phyloP scores from a whole-genome alignment of 2,113 vertebrate species.

The Sceloporus tristichus region DNA sequence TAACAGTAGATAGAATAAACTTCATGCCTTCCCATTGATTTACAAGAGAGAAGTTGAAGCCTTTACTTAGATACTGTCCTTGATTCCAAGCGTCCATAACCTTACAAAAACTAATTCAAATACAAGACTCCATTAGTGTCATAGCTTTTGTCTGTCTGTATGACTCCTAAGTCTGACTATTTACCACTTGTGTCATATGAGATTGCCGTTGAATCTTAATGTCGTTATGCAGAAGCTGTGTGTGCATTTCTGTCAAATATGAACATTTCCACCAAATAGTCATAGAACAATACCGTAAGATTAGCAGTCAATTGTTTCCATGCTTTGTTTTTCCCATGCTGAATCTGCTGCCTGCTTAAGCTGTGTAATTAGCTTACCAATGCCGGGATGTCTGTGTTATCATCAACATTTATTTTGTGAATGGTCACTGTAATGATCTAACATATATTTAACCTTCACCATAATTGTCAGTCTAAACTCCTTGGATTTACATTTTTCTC shows the following conservation, averaged over 20 bases:
- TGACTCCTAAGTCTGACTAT: not conserved
- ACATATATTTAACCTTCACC: not conserved
- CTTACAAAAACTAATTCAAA: not conserved
- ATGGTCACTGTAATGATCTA: not conserved
- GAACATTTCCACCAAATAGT: not conserved
- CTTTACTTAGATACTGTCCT: not conserved
- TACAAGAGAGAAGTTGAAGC: not conserved
- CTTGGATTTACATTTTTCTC: slow-evolving; percentile 1
- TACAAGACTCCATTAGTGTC: not conserved
- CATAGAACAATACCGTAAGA: not conserved
- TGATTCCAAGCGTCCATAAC: not conserved
- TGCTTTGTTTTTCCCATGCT: not conserved
- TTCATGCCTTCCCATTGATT: not conserved
- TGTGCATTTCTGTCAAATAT: not conserved
- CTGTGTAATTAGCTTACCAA: not conserved
- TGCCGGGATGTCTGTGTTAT: not conserved
- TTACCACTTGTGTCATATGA: not conserved
- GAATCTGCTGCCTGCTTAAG: not conserved
- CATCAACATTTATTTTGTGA: not conserved
- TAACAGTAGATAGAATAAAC: not conserved
- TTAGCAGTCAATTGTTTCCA: not conserved
- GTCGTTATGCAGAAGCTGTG: not conserved
- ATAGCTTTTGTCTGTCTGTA: not conserved
- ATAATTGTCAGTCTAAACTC: not conserved
- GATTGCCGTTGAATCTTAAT: not conserved